Base-by-base conservation (phyloP, 2,888 invertebrate species). In the Xanthia icteritia region DNA sequence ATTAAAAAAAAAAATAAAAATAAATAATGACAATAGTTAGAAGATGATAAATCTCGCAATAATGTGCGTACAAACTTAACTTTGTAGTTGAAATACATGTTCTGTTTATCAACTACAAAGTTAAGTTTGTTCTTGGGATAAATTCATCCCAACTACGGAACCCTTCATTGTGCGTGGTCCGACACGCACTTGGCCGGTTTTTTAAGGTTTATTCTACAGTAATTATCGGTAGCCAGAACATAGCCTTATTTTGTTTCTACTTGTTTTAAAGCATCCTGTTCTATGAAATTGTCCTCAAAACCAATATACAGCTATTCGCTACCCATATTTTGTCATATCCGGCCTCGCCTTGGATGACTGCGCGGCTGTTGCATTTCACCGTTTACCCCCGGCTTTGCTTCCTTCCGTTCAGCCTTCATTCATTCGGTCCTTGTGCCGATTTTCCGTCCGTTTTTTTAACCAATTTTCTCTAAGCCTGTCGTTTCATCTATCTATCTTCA, bases 361-460 rank as follows among this genome's bases (percentile, higher is more conserved):
- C 68, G 77, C 74, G 79, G 70, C 83, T 82, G 83, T 85, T 84
- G 85, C 83, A 83, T 85, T 82, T 74, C 63, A 65, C 67, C 79
- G 67, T 79, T 79, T 76, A 31, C 39, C 48, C 72, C 76, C 83
- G 80, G 74, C 76, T 74, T 72, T 67, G 31, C 69, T 77, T 80
- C 83, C 84, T 76, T 84, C 83, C 84, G 85, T 75, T 80, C 82
- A 56, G 83, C 64, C 73, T 75, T 71, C 76, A 72, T 82, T 82
- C 75, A 70, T 76, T 83, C 73, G 69, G 51, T 84, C 66, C 17
- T 64, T 54, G 77, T 73, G 66, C 58, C 72, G 66, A 73, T 75
- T 73, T 79, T 73, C 56, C 71, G 39, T 71, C 6, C 39, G 11
- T 69, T 74, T 79, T 31, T 31, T 31, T 31, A 2, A 31, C 31